Conservation (phyloP, 37 sponge, comb jelly and placozoan species). For the Chondrosia reniformis region DNA sequence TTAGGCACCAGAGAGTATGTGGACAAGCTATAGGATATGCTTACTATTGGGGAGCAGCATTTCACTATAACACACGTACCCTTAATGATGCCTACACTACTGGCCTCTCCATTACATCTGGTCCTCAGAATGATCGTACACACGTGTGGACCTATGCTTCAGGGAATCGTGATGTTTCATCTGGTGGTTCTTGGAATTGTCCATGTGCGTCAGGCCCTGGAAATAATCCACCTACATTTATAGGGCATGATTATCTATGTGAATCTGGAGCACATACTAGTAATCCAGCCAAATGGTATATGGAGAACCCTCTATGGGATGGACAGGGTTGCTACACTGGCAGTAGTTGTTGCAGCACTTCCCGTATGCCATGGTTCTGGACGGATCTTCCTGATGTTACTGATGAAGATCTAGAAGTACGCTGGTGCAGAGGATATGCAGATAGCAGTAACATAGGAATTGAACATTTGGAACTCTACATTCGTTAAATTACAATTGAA, state of each 20-base stretch:
- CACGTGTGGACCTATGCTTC: slow-evolving; percentile 8
- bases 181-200: not conserved
- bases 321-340: slow-evolving; percentile 15
- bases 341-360: not conserved
- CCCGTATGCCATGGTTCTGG: slow-evolving; percentile 12
- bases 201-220: not conserved
- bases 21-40: not conserved
- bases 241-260: not conserved
- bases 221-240: not conserved
- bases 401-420: slow-evolving; percentile 4
- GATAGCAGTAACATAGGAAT: not conserved
- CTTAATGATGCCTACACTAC: not conserved
- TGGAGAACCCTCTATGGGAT: slow-evolving; percentile 18
- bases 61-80: not conserved
- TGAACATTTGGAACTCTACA: slow-evolving; percentile 4
- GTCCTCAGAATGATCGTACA: not conserved
- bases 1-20: not conserved
- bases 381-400: not conserved
- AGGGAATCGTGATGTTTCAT: not conserved
- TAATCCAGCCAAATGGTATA: not conserved
- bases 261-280: not conserved
- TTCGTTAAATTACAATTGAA: not conserved
- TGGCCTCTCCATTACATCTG: slow-evolving; percentile 10
- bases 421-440: not conserved
- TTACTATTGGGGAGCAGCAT: not conserved